Base-by-base conservation (phyloP, 2,113 vertebrate genomes). In the Antechinus flavipes region DNA sequence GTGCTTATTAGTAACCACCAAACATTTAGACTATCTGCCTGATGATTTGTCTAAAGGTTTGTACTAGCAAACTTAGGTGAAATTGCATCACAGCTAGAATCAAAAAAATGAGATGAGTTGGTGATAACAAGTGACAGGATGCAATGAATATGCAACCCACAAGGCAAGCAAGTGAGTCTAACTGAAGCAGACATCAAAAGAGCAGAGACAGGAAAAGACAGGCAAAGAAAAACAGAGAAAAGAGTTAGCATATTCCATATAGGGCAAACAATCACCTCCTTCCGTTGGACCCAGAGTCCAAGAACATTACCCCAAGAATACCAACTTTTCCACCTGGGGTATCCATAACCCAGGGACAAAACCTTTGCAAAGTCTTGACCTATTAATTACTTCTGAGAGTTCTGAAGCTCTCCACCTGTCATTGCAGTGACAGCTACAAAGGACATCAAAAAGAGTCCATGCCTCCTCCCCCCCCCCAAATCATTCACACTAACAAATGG, bases 1-100 rank as follows among this genome's bases (percentile, higher is more conserved):
- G 54, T 4, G 89, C 84, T 94, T 97, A 35, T 93, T 96, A 90
- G 68, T 50, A 26, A 90, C 25, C 16, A 30, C 91, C 47, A 30
- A 30, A 90, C 27, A 25, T n/a, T 92, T 42, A 30, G n/a, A 54
- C 89, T 93, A 58, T 91, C 84, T 93, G 26, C 14, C 42, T 96
- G 19, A 90, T 92, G 61, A 94, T 27, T 7, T 55, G 12, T 54
- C 89, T 23, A 35, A 84, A 7, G 0, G 35, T 19, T 76, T 84
- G 68, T 42, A 84, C 19, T 5, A 42, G n/a, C 19, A 42, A 42
- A 19, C n/a, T 84, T 23, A 42, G n/a, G n/a, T 84, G 35, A 84
- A 84, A 42, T 42, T 42, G n/a, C 19, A 42, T 42, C 35, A 84
- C 19, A 42, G 19, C 35, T 84, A 84, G 19, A 42, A 84, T 84